Evolutionary conservation across 2,113 vertebrate genomes (phyloP).

Genomic region (Callaeas wilsoni): DNA sequence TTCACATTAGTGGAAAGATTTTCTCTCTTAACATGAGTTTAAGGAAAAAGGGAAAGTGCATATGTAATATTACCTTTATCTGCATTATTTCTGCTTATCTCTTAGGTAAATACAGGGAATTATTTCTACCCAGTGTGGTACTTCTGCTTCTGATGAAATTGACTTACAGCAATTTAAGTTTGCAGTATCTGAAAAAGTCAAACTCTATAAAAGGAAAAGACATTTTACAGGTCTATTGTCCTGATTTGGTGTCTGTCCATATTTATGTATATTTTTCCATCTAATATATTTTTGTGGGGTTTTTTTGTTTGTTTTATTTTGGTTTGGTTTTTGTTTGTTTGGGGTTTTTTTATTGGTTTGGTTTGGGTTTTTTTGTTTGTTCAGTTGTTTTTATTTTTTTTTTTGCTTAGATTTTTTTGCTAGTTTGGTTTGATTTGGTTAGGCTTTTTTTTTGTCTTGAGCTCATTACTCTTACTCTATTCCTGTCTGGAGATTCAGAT

Average conservation of each 20-base stretch:
- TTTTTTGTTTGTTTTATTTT: neutral
- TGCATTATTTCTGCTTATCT: neutral
- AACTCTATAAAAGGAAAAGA: neutral
- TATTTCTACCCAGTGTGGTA: neutral
- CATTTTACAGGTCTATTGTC: neutral
- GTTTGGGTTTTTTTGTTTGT: neutral
- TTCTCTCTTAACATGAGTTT: neutral
- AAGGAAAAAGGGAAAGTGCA: neutral
- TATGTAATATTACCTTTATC: neutral
- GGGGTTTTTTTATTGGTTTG: neutral
- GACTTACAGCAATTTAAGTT: neutral
- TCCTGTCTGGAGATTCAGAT: neutral
- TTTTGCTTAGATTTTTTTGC: neutral
- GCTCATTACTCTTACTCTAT: neutral
- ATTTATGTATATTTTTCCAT: neutral
- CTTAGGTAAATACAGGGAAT: neutral
- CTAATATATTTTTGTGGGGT: neutral
- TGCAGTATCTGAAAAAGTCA: neutral
- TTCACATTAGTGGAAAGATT: neutral
- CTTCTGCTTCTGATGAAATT: neutral
- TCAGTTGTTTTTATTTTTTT: neutral
- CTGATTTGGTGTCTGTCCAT: neutral
- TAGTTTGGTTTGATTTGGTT: neutral
- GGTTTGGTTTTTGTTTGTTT: too few relatives aligned
- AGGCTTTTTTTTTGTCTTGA: neutral